phyloP scores from a whole-genome alignment of 53 echinoderm and acorn worm species.

The Actinopyga echinites region DNA sequence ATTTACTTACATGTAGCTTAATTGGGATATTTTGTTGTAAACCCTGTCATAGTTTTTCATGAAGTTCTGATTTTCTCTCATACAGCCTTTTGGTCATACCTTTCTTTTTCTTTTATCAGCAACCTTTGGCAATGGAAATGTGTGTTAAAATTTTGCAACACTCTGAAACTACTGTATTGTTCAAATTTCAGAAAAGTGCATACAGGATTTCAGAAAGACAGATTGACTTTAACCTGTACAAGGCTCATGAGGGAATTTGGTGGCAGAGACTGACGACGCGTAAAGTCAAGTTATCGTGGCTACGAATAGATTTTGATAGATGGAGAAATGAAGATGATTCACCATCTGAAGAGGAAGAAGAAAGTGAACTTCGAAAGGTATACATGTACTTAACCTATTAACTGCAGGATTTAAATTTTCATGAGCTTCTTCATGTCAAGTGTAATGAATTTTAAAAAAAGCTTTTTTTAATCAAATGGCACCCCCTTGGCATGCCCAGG shows the following conservation, averaged over 20 bases:
- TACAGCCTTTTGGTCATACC: no score
- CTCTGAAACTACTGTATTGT: neutral
- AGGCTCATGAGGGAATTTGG: conserved; percentile 1
- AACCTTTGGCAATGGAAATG: no score
- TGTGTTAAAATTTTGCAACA: neutral
- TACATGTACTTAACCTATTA: neutral
- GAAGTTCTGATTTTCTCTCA: no score
- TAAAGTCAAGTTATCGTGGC: conserved; percentile 7
- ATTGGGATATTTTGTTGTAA: no score
- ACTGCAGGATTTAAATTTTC: no score
- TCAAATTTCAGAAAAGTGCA: conserved; percentile 43
- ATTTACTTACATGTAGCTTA: no score
- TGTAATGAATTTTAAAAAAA: no score
- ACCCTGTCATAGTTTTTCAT: no score
- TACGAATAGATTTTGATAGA: conserved; percentile 1
- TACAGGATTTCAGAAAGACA: conserved; percentile 10
- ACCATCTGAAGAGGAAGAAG: conserved; percentile 5
- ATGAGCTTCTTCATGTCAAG: no score
- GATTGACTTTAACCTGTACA: conserved; percentile 6
- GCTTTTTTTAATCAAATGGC: no score
- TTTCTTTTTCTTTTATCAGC: no score
- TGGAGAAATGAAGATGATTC: conserved; percentile 20
- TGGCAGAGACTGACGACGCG: conserved; percentile 7
- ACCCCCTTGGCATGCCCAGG: no score
- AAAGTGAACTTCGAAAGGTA: neutral